These are phyloP conservation scores for Pediacus dermestoides DNA, from an alignment of 2,888 invertebrate species.

Conservation along the genomic window DNA sequence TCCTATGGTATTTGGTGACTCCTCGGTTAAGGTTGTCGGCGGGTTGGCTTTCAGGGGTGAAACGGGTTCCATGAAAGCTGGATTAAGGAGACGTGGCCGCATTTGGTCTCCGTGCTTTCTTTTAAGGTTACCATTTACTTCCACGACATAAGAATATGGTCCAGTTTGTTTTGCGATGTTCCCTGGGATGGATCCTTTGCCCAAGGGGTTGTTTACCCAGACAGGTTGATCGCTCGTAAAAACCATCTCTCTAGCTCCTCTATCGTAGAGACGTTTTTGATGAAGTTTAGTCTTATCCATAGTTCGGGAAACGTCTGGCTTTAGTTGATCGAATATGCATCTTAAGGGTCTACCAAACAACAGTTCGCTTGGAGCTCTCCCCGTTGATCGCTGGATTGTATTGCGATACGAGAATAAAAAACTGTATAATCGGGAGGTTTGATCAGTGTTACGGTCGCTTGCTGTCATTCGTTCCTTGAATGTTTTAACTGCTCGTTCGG, in stretches of 20 bases:
- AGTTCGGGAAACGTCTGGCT: too few species aligned
- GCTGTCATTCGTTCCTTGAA: slow-evolving; percentile 17
- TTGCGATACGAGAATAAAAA: slow-evolving; percentile 17
- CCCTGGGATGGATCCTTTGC: slow-evolving; percentile 10
- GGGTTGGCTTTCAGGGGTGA: too few species aligned
- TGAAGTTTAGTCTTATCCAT: too few species aligned
- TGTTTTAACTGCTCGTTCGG: slow-evolving; percentile 18
- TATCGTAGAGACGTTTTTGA: too few species aligned
- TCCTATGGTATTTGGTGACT: too few species aligned
- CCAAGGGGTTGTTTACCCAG: slow-evolving; percentile 13
- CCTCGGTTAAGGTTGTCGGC: too few species aligned
- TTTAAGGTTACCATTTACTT: neutral
- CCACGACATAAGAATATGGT: slow-evolving; percentile 2
- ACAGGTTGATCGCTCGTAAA: slow-evolving; percentile 8
- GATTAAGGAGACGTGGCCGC: too few species aligned
- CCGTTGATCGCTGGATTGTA: slow-evolving; percentile 16
- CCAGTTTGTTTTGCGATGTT: slow-evolving; percentile 11
- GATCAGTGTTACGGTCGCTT: neutral
- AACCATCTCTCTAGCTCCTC: too few species aligned
- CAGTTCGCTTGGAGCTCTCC: too few species aligned
- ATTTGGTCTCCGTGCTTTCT: slow-evolving; percentile 1
- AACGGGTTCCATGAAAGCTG: too few species aligned
- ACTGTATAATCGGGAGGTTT: slow-evolving; percentile 7
- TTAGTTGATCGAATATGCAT: too few species aligned
- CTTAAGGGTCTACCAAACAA: too few species aligned